These are phyloP conservation scores for Chascanopsetta lugubris DNA, from an alignment of 2,113 vertebrate genomes.

Conservation along the genomic window DNA sequence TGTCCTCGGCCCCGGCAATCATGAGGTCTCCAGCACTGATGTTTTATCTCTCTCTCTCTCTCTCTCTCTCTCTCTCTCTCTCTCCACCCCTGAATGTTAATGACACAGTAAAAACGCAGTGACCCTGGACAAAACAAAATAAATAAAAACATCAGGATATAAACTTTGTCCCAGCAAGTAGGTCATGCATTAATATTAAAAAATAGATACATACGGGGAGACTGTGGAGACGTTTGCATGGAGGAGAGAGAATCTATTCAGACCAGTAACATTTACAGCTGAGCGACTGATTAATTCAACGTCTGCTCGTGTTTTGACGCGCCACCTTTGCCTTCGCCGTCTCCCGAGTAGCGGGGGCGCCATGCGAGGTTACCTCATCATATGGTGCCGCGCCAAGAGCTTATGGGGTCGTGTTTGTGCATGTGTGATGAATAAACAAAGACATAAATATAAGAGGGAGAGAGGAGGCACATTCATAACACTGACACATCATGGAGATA, in stretches of 20 bases:
- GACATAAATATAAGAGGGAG: slow-evolving; percentile 16
- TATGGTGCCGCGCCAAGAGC: slow-evolving; percentile 15
- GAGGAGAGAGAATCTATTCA: slow-evolving; percentile 13
- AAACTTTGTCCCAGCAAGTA: slow-evolving; percentile 29
- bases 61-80: slow-evolving; percentile 7
- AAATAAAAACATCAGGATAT: slow-evolving; percentile 11
- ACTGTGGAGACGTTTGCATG: not conserved
- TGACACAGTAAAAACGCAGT: slow-evolving; percentile 40
- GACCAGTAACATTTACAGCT: slow-evolving; percentile 25
- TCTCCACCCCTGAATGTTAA: slow-evolving; percentile 45
- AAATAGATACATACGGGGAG: slow-evolving; percentile 9
- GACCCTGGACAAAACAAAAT: slow-evolving; percentile 13
- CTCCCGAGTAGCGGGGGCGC: not conserved
- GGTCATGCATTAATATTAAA: slow-evolving; percentile 35
- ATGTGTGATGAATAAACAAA: slow-evolving; percentile 41
- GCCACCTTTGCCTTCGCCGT: not conserved
- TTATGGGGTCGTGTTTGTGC: slow-evolving; percentile 37
- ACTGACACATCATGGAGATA: slow-evolving; percentile 30
- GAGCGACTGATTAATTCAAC: slow-evolving; percentile 41
- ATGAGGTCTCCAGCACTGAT: slow-evolving; percentile 8
- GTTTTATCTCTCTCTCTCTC: slow-evolving; percentile 15
- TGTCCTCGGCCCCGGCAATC: slow-evolving; percentile 31
- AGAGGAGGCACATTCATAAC: slow-evolving; percentile 15
- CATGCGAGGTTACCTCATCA: slow-evolving; percentile 25
- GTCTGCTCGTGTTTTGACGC: slow-evolving; percentile 32